Evolutionary conservation across 1,140 invertebrate genomes (phyloP), one percentile per base, ranked within the genome.

Genomic region (Drosophila sechellia): DNA sequence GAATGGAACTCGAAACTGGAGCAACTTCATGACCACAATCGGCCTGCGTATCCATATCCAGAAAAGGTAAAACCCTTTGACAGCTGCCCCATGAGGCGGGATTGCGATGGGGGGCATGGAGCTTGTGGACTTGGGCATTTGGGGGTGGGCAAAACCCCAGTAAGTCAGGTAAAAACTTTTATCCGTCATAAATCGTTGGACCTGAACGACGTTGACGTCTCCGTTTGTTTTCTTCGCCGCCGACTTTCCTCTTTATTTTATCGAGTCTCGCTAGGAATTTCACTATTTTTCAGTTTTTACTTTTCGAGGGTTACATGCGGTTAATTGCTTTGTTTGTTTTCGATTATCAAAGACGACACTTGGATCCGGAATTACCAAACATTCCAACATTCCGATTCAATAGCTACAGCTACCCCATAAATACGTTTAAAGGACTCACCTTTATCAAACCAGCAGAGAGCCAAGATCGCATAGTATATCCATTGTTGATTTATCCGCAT

Each of bases 121-220:
- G 46, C 15, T 13, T 45, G 17, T 0, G 39, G 15, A 12, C 27
- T 37, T 39, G 2, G 37, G 37, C 12, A 12, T 11, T 40, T 15
- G 48, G 46, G 48, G 42, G 25, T 5, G 43, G 34, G 20, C 15
- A 37, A 40, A 27, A 34, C 20, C 37, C 64, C 40, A 57, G 77
- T 74, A 71, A 90, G 79, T 89, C 84, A 80, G 84, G 77, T 84
- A 72, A 84, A 89, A 77, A 84, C 42, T 84, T 89, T 65, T 71
- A 71, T 89, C 79, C 80, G 77, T 80, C 73, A 89, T 84, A 89
- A 89, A 84, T 84, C 84, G 65, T 89, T 89, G 80, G 84, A 89
- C 85, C 84, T 90, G 85, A 89, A 89, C 84, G 57, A 48, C 52
- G 77, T 80, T 89, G 80, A 89, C 76, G 79, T 79, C 64, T 53